Evolutionary conservation across 2,113 vertebrate species (phyloP), one percentile per base, ranked within the genome.

Genomic region (Pseudopodoces humilis): DNA sequence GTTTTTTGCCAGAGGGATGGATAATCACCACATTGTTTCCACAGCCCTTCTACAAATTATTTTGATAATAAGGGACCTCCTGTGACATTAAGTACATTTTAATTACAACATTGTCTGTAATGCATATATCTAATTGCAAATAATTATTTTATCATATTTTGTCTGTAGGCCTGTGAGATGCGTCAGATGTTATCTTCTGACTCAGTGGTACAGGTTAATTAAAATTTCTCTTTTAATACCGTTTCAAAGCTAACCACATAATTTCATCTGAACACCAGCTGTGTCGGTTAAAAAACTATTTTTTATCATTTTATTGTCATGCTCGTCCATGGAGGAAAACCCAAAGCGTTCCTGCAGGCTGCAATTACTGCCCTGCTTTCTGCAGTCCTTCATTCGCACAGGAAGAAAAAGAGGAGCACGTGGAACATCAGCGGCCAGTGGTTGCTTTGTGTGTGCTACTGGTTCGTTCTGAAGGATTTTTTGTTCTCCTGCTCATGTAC

Each of bases 151-250:
- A 84, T 94, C 92, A 9, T 87, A 83, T 88, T 94, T 94, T 88
- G 84, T 74, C 74, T 88, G 44, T 65, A 74, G 93, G 92, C 59
- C 71, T 88, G 50, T 88, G 89, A 27, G 76, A 93, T 62, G 82
- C 49, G 37, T 95, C 59, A 95, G 92, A 97, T 92, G 93, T 72
- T 96, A 96, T 96, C 93, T 97, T 93, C 70, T 96, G 89, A 97
- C 94, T 96, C 90, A 70, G 83, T 67, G 68, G 63, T 96, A 94
- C 65, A 95, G 86, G 80, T 95, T 96, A 94, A 92, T 95, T 94
- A 96, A 96, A 93, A 95, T 92, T 97, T 97, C 95, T 93, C 94
- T 97, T 97, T 97, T 85, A 95, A 96, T 97, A 95, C 30, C 0
- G 11, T 98, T 98, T 95, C 96, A 97, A 95, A 97, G 87, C 69